Evolutionary conservation across 2,113 vertebrate species (phyloP).

Genomic region (Leptodactylus fuscus): DNA sequence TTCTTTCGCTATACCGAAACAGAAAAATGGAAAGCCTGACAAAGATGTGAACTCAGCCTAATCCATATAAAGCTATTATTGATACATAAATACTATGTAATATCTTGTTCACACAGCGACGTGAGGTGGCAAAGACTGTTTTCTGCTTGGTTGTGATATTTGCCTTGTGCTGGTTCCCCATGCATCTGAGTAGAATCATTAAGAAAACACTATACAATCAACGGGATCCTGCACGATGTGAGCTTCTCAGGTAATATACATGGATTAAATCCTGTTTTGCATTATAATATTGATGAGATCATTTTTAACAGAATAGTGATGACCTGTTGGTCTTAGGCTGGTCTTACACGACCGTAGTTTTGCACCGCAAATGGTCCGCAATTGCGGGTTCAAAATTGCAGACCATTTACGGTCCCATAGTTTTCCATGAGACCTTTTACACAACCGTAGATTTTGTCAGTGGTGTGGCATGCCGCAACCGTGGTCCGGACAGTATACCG

Average conservation of each 20-base stretch:
- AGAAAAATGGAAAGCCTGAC: no score
- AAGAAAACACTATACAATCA: conserved; percentile 83
- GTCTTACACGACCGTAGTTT: no score
- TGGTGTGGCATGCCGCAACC: no score
- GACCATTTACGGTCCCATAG: no score
- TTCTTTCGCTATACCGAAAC: no score
- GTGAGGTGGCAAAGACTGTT: conserved; percentile 96
- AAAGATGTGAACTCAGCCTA: no score
- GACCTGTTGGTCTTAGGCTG: no score
- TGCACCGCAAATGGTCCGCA: no score
- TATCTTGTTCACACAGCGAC: conserved; percentile 77
- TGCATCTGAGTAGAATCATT: conserved; percentile 92
- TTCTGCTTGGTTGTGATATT: conserved; percentile 97
- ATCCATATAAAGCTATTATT: not conserved
- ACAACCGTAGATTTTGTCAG: no score
- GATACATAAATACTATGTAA: not conserved
- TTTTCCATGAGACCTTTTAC: no score
- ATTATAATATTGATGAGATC: not conserved
- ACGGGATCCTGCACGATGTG: conserved; percentile 81
- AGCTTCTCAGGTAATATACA: conserved; percentile 84
- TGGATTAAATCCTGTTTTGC: conserved; percentile 11
- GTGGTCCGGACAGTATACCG: no score
- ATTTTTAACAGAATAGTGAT: conserved; percentile 49
- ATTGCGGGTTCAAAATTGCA: no score
- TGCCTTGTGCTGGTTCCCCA: conserved; percentile 96